Conservation (phyloP, 92 coral and sea anemone species). For the Zoanthus gigantus region DNA sequence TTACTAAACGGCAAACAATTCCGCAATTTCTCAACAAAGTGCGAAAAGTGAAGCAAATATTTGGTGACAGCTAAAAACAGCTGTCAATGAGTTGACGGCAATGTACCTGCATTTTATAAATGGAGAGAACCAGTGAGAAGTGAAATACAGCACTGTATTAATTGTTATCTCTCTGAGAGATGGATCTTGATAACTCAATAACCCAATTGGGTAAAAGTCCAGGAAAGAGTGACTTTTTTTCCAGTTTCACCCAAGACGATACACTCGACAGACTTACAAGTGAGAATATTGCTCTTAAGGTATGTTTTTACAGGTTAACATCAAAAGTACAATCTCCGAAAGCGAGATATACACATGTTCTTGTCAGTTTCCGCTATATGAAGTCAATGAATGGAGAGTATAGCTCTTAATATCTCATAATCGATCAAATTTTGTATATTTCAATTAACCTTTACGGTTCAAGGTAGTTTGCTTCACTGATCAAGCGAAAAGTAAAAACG, state of each 20-base stretch:
- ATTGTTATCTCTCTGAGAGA: background rate
- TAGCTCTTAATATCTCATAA: slow-evolving; percentile 17
- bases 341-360: background rate
- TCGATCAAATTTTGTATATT: background rate
- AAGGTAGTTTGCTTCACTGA: slow-evolving; percentile 11
- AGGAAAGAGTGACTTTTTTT: background rate
- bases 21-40: slow-evolving; percentile 36
- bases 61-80: slow-evolving; percentile 35
- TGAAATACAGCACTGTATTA: background rate
- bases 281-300: slow-evolving; percentile 31
- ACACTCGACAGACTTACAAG: slow-evolving; percentile 21
- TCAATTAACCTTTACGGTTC: slow-evolving; percentile 4
- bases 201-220: slow-evolving; percentile 13
- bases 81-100: slow-evolving; percentile 34
- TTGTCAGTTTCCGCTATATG: background rate
- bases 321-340: background rate
- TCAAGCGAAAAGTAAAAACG: slow-evolving; percentile 21
- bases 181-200: slow-evolving; percentile 3
- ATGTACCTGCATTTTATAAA: slow-evolving; percentile 1
- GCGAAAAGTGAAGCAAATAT: slow-evolving; percentile 42
- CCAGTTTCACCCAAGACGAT: slow-evolving; percentile 1
- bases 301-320: background rate
- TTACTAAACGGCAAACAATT: slow-evolving; percentile 29
- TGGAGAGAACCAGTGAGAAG: slow-evolving; percentile 11
- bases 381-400: background rate